These are phyloP conservation scores for Eretmochelys imbricata DNA, from an alignment of 2,113 vertebrate genomes.

Conservation along the genomic window DNA sequence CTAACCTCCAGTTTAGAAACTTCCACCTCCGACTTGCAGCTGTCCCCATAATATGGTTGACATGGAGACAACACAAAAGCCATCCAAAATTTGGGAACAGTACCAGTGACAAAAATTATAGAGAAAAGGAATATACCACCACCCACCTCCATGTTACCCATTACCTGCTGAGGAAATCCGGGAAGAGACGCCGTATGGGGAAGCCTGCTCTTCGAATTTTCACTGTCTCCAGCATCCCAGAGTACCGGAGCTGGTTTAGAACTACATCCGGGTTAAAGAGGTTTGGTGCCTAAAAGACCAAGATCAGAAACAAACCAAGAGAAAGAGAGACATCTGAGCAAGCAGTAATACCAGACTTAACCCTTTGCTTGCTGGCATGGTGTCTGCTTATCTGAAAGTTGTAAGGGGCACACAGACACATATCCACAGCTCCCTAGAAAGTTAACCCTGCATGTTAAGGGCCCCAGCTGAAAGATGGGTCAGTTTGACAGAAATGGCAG, in stretches of 20 bases:
- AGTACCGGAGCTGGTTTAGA: constrained; percentile 91
- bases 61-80: not conserved
- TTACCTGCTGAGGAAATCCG: constrained; percentile 88
- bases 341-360: not conserved
- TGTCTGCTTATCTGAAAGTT: not conserved
- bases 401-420: not conserved
- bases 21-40: not conserved
- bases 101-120: not conserved
- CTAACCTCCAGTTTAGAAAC: not conserved
- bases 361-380: not conserved
- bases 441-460: not conserved
- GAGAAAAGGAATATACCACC: not conserved
- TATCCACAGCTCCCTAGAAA: not conserved
- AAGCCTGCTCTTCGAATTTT: constrained; percentile 92
- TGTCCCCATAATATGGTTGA: not conserved
- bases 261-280: constrained; percentile 88
- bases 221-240: constrained; percentile 94
- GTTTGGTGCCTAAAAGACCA: constrained; percentile 79
- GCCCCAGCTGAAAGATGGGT: not conserved
- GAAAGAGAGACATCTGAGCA: not conserved
- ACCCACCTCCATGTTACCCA: not conserved
- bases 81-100: not conserved
- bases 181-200: constrained; percentile 88
- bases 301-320: not conserved
- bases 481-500: not conserved